Evolutionary conservation across 2,888 invertebrate genomes (phyloP).

Genomic region (Melieria crassipennis): DNA sequence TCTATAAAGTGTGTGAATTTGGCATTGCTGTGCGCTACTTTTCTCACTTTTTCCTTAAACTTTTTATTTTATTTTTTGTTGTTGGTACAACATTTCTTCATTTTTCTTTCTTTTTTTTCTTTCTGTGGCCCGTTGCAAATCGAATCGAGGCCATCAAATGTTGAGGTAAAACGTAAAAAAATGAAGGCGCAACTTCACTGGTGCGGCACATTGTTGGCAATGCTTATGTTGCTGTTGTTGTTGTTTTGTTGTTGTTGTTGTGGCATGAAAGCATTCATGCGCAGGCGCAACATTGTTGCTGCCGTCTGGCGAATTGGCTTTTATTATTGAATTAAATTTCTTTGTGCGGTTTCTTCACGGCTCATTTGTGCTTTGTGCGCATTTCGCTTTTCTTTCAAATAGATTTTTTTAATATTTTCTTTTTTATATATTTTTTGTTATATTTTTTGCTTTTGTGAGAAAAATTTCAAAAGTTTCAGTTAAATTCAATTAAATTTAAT

Average conservation of each 20-base stretch:
- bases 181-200: not conserved
- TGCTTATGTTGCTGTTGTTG: no score
- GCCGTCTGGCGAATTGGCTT: not conserved
- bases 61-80: not conserved
- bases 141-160: slow-evolving; percentile 21
- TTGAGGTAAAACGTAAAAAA: not conserved
- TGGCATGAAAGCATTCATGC: not conserved
- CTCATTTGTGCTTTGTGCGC: slow-evolving; percentile 11
- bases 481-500: no score
- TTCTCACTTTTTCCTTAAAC: not conserved
- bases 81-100: not conserved
- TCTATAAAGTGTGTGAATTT: not conserved
- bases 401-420: not conserved
- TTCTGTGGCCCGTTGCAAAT: not conserved
- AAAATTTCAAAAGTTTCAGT: slow-evolving; percentile 1
- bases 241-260: no score
- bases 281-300: not conserved
- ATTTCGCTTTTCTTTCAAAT: slow-evolving; percentile 29
- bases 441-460: slow-evolving; percentile 8
- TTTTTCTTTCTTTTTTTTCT: slow-evolving; percentile 2
- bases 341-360: slow-evolving; percentile 29
- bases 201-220: no score
- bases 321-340: slow-evolving; percentile 25
- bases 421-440: no score
- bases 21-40: slow-evolving; percentile 22